Base-by-base conservation (phyloP, 1,140 invertebrate genomes). In the Brachystomella parvula region DNA sequence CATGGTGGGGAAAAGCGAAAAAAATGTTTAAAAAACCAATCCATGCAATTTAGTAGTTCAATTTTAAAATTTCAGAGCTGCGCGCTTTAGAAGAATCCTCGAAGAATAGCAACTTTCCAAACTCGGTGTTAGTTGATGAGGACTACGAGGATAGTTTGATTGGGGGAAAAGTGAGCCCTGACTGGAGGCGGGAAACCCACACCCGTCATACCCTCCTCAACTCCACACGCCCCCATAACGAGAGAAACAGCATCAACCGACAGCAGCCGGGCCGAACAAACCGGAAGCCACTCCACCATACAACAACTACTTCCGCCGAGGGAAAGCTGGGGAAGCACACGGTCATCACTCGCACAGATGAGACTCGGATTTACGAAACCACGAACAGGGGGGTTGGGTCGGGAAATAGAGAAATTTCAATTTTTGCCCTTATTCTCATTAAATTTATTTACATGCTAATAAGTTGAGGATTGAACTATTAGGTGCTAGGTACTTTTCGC, bases 1-100 rank as follows among this genome's bases (percentile, higher is more conserved):
- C 94, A 94, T 77, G 90, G 93, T 95, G 79, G 86, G 82, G 76
- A 12, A 44, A 44, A 9, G 39, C n/a, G n/a, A 44, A 9, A 12
- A 44, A 9, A n/a, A n/a, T 17, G 9, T 44, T 12, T 12, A 44
- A 12, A 44, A 44, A 44, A 12, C n/a, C 39, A 44, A 44, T 44
- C n/a, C 31, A 9, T 39, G 6, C 6, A 39, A 32, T 17, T 28
- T 32, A 21, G 21, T 65, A 19, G 65, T 24, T 12, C n/a, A 57
- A 12, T 21, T 57, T 57, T 6, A 57, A 57, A 57, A 57, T 53
- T 26, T 15, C 24, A 53, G 49, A 53, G 49, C 49, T 53, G 3
- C 12, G 24, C 12, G 24, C 24, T 24, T 24, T 53, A 6, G 49
- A 53, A 24, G 49, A 53, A 6, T 26, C 49, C 24, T 53, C 49